A percentile compares a stretch with the other conserved stretches of the same genome.
Evolutionary conservation across 2,113 vertebrate genomes (phyloP).

Genomic region (Ibidorhyncha struthersii): DNA sequence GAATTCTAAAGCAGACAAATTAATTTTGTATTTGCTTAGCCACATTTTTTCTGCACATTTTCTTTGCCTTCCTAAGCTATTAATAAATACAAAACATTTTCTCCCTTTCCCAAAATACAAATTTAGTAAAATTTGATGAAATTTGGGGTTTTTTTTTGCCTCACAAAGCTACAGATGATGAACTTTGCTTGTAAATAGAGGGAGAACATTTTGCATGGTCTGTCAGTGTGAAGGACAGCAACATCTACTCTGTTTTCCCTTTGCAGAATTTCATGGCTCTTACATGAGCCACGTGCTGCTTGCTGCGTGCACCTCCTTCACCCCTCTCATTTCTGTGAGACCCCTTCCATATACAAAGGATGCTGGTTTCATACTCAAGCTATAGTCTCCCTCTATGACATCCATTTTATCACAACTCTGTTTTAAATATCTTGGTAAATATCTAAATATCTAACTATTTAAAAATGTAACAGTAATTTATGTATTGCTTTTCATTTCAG

Average conservation of each 20-base stretch:
- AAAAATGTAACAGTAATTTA: not conserved
- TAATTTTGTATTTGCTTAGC: not conserved
- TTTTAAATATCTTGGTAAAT: not conserved
- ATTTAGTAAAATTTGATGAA: not conserved
- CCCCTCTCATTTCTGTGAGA: not conserved
- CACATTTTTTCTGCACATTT: accelerated
- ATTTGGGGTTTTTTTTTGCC: not conserved
- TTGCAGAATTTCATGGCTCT: not conserved
- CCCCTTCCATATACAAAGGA: not conserved
- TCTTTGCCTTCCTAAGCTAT: not conserved
- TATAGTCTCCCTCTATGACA: not conserved
- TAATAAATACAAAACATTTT: not conserved
- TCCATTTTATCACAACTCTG: not conserved
- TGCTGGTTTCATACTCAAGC: not conserved
- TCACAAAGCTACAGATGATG: not conserved
- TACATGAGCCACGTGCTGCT: not conserved
- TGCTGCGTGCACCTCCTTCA: not conserved
- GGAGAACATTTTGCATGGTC: not conserved
- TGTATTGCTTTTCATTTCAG: not conserved
- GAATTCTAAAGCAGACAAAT: not conserved
- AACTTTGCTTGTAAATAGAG: not conserved
- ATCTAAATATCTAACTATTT: not conserved
- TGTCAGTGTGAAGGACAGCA: not conserved
- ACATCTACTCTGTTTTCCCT: not conserved
- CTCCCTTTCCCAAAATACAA: not conserved